These are phyloP conservation scores for Metellina segmentata DNA, from an alignment of 2,888 invertebrate genomes.

Conservation along the genomic window DNA sequence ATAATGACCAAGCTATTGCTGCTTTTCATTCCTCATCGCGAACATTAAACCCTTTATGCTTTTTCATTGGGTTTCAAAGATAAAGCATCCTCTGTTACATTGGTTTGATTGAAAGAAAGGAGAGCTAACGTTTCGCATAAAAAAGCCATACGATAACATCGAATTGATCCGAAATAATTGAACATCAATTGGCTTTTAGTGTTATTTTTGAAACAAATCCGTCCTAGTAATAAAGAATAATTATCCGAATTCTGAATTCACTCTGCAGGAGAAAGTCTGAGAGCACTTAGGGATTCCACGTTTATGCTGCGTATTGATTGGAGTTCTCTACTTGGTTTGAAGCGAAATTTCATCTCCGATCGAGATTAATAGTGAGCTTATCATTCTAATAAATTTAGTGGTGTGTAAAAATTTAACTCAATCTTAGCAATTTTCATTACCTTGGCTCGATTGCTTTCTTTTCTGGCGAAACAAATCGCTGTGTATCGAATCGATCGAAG, in stretches of 20 bases:
- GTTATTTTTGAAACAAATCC: too few relatives aligned
- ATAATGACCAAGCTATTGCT: not conserved
- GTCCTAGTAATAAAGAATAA: too few relatives aligned
- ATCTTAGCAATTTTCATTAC: slow-evolving; percentile 7
- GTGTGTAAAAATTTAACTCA: slow-evolving; percentile 6
- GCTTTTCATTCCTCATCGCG: not conserved
- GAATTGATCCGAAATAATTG: not conserved
- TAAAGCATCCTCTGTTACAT: not conserved
- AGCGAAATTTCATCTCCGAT: too few relatives aligned
- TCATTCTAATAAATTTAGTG: not conserved
- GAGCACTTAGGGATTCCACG: too few relatives aligned
- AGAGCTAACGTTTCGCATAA: not conserved
- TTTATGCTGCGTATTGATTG: too few relatives aligned
- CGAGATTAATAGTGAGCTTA: not conserved
- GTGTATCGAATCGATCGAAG: not conserved
- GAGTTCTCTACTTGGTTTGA: too few relatives aligned
- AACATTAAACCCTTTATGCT: not conserved
- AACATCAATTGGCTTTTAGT: too few relatives aligned
- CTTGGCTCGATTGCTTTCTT: slow-evolving; percentile 20
- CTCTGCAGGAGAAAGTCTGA: too few relatives aligned
- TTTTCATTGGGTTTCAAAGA: not conserved
- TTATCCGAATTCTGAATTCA: too few relatives aligned
- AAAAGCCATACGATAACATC: not conserved
- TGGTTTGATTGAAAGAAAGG: not conserved
- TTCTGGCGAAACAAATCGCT: slow-evolving; percentile 9